Base-by-base conservation (phyloP, 2,888 invertebrate genomes). In the Temnothorax ravouxi region DNA sequence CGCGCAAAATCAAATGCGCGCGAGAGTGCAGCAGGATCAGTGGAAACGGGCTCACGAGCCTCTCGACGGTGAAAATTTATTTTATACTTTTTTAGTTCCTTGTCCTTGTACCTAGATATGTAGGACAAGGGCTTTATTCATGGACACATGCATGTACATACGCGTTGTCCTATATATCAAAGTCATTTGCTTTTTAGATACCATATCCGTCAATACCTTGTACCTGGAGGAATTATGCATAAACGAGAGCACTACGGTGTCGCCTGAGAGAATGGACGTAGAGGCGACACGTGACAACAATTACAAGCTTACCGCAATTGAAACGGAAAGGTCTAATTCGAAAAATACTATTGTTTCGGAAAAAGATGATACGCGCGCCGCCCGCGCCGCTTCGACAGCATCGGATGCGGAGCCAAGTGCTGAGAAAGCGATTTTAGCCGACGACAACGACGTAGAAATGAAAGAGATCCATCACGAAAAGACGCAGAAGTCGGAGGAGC, bases 171-270 rank as follows among this genome's bases (percentile, higher is more conserved):
- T 47, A 15, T 13, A 25, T 50, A 8, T 64, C 50, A 21, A n/a
- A 25, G 41, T 47, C 13, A 50, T 25, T 62, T 59, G 52, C 52
- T 41, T 81, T 72, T 34, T 29, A 86, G 85, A 86, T 71, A 62
- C 47, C 21, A 52, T 75, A 41, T 86, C 85, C 41, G 44, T 86
- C 15, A 77, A 84, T 44, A 83, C 84, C 6, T 11, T 80, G 41
- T 15, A 6, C 18, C 29, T 86, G 6, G 85, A 86, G 25, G 84
- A 84, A 34, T 61, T 85, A 52, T 84, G 84, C 21, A 44, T 75
- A 56, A 67, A 75, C 8, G 84, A 89, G 69, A 81, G 84, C 25
- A 67, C 62, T 74, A 41, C 52, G n/a, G 2, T 34, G 6, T 72
- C 11, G 8, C 83, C 85, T 0, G 59, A 47, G 25, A 52, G 66